Evolutionary conservation across 2,113 vertebrate species (phyloP).

Genomic region (Cricetomys ansorgei): DNA sequence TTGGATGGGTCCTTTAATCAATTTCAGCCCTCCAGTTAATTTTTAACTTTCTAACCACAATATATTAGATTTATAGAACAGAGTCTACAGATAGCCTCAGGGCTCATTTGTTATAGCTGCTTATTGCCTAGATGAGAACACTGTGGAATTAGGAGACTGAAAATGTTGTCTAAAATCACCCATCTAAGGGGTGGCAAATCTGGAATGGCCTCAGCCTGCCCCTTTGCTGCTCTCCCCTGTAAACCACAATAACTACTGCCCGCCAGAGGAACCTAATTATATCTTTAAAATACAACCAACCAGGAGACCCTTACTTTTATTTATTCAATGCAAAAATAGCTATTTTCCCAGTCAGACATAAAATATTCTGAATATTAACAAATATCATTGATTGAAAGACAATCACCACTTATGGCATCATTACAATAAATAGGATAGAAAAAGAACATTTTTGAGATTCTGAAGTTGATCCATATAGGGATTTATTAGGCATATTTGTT

Average conservation of each 20-base stretch:
- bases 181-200: background rate
- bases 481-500: background rate
- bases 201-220: background rate
- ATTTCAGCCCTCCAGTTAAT: background rate
- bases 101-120: background rate
- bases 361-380: background rate
- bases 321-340: background rate
- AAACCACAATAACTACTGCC: background rate
- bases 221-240: too few species aligned
- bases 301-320: background rate
- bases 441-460: background rate
- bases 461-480: background rate
- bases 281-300: background rate
- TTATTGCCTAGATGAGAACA: slow-evolving; percentile 22
- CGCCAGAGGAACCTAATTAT: background rate
- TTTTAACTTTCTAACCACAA: background rate
- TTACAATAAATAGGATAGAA: background rate
- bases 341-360: background rate
- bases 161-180: background rate
- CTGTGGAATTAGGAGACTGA: background rate
- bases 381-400: slow-evolving; percentile 15
- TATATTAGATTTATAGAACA: background rate
- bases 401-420: background rate
- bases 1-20: background rate
- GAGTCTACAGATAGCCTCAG: background rate